phyloP scores from a whole-genome alignment of 2,113 vertebrate species.

The Girardinichthys multiradiatus region DNA sequence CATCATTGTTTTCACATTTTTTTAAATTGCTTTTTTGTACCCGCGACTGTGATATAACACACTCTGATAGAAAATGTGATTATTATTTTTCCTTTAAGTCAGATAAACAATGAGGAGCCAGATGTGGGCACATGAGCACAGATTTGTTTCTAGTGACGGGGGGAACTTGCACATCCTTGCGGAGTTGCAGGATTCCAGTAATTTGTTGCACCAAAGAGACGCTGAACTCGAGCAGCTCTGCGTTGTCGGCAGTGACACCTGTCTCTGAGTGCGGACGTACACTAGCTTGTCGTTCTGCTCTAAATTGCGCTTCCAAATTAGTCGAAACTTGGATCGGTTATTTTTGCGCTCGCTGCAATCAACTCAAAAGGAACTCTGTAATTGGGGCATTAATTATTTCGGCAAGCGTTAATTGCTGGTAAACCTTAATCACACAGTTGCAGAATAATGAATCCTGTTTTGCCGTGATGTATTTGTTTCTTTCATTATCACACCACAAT shows the following conservation, averaged over 20 bases:
- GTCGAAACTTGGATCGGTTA: slow-evolving; percentile 69
- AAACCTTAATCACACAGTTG: slow-evolving; percentile 72
- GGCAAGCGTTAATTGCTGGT: slow-evolving; percentile 67
- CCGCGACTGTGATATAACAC: no score
- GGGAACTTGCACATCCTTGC: slow-evolving; percentile 4
- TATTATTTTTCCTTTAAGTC: background rate
- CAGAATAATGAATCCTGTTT: slow-evolving; percentile 69
- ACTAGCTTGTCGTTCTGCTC: slow-evolving; percentile 46
- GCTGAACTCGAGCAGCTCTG: slow-evolving; percentile 14
- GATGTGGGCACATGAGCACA: slow-evolving; percentile 5
- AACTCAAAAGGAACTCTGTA: slow-evolving; percentile 71
- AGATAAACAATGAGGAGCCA: background rate
- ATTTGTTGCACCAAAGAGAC: slow-evolving; percentile 10
- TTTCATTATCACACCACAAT: slow-evolving; percentile 40
- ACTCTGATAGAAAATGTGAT: background rate
- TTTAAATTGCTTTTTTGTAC: background rate
- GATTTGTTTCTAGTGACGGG: background rate
- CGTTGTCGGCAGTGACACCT: slow-evolving; percentile 50
- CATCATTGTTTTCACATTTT: background rate
- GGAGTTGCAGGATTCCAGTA: slow-evolving; percentile 10
- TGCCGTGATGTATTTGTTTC: slow-evolving; percentile 40
- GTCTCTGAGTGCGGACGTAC: slow-evolving; percentile 53
- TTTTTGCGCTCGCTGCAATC: slow-evolving; percentile 73
- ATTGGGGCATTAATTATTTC: slow-evolving; percentile 76
- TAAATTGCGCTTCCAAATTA: slow-evolving; percentile 70